Evolutionary conservation across 2,113 vertebrate genomes (phyloP).

Genomic region (Indri indri): DNA sequence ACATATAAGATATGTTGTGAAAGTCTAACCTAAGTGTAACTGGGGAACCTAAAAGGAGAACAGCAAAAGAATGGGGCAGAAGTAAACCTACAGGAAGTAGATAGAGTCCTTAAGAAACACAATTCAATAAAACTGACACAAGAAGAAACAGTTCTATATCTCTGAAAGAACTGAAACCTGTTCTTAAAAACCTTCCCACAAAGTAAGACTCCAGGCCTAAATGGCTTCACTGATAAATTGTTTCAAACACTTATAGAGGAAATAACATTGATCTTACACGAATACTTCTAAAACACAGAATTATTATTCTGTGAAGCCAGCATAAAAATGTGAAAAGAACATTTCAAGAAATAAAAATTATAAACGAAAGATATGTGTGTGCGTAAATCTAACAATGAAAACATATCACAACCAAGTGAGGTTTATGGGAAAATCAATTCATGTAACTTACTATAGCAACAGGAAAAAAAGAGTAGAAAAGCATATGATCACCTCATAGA

Average conservation of each 20-base stretch:
- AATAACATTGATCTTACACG: background rate
- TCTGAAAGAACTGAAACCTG: conserved; percentile 2
- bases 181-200: background rate
- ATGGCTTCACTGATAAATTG: background rate
- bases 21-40: background rate
- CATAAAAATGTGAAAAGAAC: background rate
- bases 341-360: background rate
- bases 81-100: background rate
- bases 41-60: background rate
- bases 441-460: background rate
- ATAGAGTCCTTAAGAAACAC: background rate
- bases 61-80: background rate
- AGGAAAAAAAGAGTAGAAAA: background rate
- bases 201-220: background rate
- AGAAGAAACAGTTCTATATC: background rate
- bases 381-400: background rate
- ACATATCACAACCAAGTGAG: background rate
- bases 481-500: background rate
- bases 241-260: background rate
- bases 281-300: background rate
- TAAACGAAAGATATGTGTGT: background rate
- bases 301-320: background rate
- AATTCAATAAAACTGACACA: background rate
- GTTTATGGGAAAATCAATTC: background rate
- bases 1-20: background rate